These are phyloP conservation scores for Tyrannus savana DNA, from an alignment of 2,113 vertebrate genomes.

Conservation along the genomic window DNA sequence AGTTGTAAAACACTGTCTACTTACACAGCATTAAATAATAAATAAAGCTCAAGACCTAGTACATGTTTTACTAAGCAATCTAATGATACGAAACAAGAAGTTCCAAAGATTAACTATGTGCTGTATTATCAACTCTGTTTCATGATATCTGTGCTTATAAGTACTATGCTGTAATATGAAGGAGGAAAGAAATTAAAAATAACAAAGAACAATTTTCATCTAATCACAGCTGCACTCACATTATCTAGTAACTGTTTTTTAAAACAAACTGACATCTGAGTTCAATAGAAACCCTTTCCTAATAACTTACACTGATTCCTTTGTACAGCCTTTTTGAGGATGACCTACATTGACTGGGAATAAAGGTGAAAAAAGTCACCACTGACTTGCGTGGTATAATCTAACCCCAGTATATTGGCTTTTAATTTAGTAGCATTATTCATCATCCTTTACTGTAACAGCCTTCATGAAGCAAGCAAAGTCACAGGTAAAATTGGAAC, in stretches of 20 bases:
- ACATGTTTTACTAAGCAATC: background rate
- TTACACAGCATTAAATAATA: background rate
- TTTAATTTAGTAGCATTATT: conserved; percentile 4
- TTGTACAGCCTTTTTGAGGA: background rate
- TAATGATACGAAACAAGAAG: conserved; percentile 12
- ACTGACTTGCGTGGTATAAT: background rate
- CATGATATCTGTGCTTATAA: background rate
- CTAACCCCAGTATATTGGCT: background rate
- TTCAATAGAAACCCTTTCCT: background rate
- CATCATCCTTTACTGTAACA: background rate
- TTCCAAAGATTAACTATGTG: conserved; percentile 27
- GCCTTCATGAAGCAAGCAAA: background rate
- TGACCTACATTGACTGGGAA: conserved; percentile 16
- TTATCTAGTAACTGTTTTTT: background rate
- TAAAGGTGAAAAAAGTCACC: conserved; percentile 37
- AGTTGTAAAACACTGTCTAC: conserved; percentile 14
- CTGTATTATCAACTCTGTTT: background rate
- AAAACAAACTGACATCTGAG: background rate
- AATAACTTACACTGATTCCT: background rate
- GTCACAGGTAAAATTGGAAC: background rate
- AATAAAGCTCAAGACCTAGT: background rate
- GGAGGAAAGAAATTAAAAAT: background rate
- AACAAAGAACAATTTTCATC: background rate
- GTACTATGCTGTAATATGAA: background rate
- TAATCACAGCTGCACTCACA: background rate